Evolutionary conservation across 2,113 vertebrate genomes (phyloP).

Genomic region (Oryzias curvinotus): DNA sequence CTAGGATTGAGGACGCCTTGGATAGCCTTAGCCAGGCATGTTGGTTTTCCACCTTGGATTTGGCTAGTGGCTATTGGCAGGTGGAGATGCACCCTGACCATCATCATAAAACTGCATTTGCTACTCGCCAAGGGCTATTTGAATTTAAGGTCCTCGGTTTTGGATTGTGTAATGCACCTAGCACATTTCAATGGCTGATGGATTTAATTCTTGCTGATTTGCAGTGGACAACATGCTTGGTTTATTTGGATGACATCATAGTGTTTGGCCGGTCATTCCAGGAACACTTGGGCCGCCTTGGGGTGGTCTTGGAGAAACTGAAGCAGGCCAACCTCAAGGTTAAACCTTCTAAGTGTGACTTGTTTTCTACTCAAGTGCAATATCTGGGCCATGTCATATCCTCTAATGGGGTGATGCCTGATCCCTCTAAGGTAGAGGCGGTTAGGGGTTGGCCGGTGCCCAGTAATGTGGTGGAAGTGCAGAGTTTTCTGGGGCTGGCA

Average conservation of each 20-base stretch:
- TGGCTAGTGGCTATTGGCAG: not conserved
- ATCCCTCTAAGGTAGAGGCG: not conserved
- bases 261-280: not conserved
- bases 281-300: not conserved
- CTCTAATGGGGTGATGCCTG: not conserved
- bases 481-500: not conserved
- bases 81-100: not conserved
- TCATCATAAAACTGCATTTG: not conserved
- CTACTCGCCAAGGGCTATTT: not conserved
- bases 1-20: not conserved
- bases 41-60: conserved; percentile 1
- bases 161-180: not conserved
- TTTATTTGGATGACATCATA: conserved; percentile 1
- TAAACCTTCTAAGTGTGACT: not conserved
- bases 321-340: not conserved
- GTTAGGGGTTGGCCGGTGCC: not conserved
- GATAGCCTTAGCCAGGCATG: not conserved
- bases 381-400: not conserved
- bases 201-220: conserved; percentile 1
- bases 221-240: not conserved
- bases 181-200: not conserved
- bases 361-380: not conserved
- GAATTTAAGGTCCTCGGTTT: not conserved
- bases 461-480: not conserved
- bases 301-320: not conserved